Evolutionary conservation across 2,888 invertebrate species (phyloP).

Genomic region (Hydrotaea cyrtoneurina): DNA sequence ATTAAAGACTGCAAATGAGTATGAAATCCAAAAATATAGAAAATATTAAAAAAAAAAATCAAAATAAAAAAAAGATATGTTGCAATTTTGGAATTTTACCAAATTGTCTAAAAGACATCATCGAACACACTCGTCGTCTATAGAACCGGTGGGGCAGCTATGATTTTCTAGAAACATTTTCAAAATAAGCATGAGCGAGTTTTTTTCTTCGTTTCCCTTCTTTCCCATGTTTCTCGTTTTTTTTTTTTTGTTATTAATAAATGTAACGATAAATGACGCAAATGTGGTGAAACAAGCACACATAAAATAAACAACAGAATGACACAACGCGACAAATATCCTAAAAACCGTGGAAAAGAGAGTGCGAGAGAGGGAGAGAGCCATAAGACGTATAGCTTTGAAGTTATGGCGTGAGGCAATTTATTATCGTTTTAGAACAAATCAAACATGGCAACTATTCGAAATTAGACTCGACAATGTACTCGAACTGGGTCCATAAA

Average conservation of each 20-base stretch:
- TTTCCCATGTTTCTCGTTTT: not conserved
- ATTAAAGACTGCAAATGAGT: not conserved
- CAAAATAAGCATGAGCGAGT: not conserved
- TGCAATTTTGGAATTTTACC: slow-evolving; percentile 31
- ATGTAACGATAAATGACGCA: not conserved
- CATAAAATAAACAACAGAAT: not conserved
- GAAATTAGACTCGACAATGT: not conserved
- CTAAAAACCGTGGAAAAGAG: not conserved
- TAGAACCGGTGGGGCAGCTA: not conserved
- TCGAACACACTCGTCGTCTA: not conserved
- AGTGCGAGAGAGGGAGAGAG: not conserved
- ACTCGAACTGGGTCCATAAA: not conserved
- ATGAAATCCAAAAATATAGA: slow-evolving; percentile 11
- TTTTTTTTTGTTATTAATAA: not conserved
- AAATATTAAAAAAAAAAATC: not conserved
- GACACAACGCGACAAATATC: not conserved
- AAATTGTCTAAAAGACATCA: not conserved
- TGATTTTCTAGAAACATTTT: not conserved
- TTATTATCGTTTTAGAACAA: not conserved
- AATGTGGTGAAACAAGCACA: not conserved
- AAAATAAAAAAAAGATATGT: not conserved
- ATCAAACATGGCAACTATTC: not conserved
- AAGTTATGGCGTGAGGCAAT: not conserved
- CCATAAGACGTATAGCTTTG: too few relatives aligned
- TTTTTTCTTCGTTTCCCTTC: not conserved